Base-by-base conservation (phyloP, 2,888 invertebrate genomes). In the Drosophila testacea region DNA sequence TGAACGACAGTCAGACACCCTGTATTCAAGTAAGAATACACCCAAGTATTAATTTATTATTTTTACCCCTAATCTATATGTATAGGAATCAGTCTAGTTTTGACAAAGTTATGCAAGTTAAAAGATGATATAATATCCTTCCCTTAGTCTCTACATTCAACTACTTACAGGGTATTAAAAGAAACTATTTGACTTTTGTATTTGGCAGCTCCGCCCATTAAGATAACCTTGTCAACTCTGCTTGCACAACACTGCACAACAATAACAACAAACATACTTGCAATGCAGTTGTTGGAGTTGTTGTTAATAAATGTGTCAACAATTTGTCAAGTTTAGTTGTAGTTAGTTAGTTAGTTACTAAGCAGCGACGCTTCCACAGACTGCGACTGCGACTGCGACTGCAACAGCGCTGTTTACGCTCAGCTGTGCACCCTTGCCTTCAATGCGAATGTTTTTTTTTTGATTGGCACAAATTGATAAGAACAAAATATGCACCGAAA, bases 251-350 rank as follows among this genome's bases (percentile, higher is more conserved):
- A 28, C 47, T 44, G 52, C 22, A 41, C 73, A 72, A 16, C 39
- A 54, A 41, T 56, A 73, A 63, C 73, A 38, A 28, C 30, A 34
- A 55, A 44, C 22, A 36, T 22, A 36, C 55, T 64, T 62, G 36
- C 38, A 30, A 70, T 63, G 63, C 32, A 32, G 9, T 34, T 36
- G 47, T 54, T 41, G 38, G 30, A 54, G 42, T 48, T 48, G 47
- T 28, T 69, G 41, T 32, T 52, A 60, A 55, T 63, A 77, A 73
- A 81, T 83, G 61, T 84, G 84, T 83, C 87, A 83, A 76, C 87
- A 83, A 78, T 83, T 86, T 76, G 82, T 65, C 62, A 47, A 47
- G 62, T 50, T 74, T 79, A 84, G 84, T 76, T 61, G 63, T 65
- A 79, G 2, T 2, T 22, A 22, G 2, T 22, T 22, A 22, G 22